phyloP scores from a whole-genome alignment of 2,888 invertebrate species.

The Ethmia dodecea region DNA sequence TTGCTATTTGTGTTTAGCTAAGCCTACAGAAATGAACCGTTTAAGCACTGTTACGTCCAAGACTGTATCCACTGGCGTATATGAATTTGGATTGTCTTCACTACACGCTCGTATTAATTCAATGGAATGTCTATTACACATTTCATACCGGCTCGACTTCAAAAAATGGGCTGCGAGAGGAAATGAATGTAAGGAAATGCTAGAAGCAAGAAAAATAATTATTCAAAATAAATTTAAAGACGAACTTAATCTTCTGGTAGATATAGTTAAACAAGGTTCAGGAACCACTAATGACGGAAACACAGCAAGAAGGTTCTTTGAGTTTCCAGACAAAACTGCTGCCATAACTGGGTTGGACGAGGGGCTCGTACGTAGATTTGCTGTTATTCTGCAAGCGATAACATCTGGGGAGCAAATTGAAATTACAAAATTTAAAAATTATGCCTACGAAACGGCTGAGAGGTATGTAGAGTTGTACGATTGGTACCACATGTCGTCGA shows the following conservation, averaged over 20 bases:
- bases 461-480: conserved; percentile 15
- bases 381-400: conserved; percentile 1
- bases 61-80: not conserved
- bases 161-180: conserved; percentile 3
- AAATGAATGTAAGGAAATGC: not conserved
- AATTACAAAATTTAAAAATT: conserved; percentile 13
- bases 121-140: conserved; percentile 9
- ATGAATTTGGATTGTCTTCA: conserved; percentile 11
- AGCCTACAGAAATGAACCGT: conserved; percentile 13
- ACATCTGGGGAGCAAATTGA: conserved; percentile 11
- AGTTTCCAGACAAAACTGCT: conserved; percentile 17
- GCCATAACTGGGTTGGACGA: conserved; percentile 10
- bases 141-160: conserved; percentile 6
- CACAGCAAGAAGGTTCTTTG: conserved; percentile 13
- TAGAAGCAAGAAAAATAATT: conserved; percentile 6
- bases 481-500: conserved; percentile 19
- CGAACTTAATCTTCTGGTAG: conserved; percentile 7
- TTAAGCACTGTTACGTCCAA: conserved; percentile 2
- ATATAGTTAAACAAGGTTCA: conserved; percentile 13
- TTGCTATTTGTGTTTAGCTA: conserved; percentile 15
- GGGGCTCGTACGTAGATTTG: conserved; percentile 13
- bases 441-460: conserved; percentile 10
- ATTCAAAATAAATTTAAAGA: conserved; percentile 8
- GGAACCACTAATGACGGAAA: conserved; percentile 14
- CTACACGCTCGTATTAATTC: conserved; percentile 6